Evolutionary conservation across 2,113 vertebrate genomes (phyloP), one percentile per base, ranked within the genome.

Genomic region (Channa maculata): DNA sequence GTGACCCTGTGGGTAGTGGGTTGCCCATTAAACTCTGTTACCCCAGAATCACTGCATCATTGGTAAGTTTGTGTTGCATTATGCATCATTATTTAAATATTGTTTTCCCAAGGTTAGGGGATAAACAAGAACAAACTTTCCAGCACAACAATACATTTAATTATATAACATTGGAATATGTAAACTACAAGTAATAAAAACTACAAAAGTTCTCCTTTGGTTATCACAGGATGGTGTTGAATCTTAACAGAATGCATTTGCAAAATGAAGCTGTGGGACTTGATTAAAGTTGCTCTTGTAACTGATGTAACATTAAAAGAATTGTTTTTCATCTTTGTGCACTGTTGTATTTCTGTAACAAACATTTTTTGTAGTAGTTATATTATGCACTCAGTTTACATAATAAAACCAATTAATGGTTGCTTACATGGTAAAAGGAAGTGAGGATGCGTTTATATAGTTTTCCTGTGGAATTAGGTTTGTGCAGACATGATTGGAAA

Each of bases 271-370:
- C 75, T 80, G 84, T 83, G 78, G 71, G 76, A 80, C 54, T 62
- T 84, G 53, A 84, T 81, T 73, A 82, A 80, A 86, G 84, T 82
- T 85, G 86, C 85, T 91, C 86, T 86, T 93, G 89, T 92, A 83
- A 90, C 72, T 85, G 88, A 91, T 80, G 82, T 85, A 82, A 88
- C 71, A 93, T 93, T 92, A 93, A 94, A 94, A 89, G 73, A 69
- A 73, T 67, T 83, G 86, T 89, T 92, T 92, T 88, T 91, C 84
- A 89, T 33, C 11, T 55, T 2, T 78, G 64, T 82, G 68, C 37
- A 44, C n/a, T 83, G 37, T 88, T 15, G 6, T 83, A 8, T 65
- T 75, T 79, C 34, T 41, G 39, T 7, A 41, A 41, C 6, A 7
- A 41, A 41, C 6, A 7, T 7, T 7, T 24, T 41, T 41, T 41